A percentile compares a stretch with the other conserved stretches of the same genome.
Evolutionary conservation across 1,140 invertebrate genomes (phyloP).

Genomic region (Antheraea pernyi): DNA sequence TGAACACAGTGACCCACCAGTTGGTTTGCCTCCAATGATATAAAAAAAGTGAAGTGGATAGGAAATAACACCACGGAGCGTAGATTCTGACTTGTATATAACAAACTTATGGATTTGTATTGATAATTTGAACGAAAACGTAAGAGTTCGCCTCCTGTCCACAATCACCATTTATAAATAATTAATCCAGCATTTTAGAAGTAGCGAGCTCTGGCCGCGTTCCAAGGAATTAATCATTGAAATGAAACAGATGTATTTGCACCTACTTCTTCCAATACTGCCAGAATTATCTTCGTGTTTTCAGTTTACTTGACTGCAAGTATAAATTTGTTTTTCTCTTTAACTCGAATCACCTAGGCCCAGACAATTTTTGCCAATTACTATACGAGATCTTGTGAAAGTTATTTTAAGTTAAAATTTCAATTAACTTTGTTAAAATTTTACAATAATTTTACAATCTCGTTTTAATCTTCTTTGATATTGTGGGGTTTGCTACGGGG

Average conservation of each 20-base stretch:
- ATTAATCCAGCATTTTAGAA: conserved; percentile 10
- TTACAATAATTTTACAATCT: too few relatives aligned
- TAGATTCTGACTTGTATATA: too few relatives aligned
- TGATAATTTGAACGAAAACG: not conserved
- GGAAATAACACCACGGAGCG: too few relatives aligned
- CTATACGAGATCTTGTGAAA: not conserved
- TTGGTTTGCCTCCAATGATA: too few relatives aligned
- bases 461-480: too few relatives aligned
- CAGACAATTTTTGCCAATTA: not conserved
- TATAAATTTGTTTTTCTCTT: not conserved
- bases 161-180: conserved; percentile 2
- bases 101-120: not conserved
- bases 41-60: too few relatives aligned
- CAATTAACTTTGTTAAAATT: too few relatives aligned
- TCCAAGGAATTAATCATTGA: conserved; percentile 1
- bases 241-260: conserved; percentile 2
- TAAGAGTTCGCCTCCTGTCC: not conserved
- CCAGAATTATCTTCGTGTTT: not conserved
- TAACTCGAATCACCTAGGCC: conserved; percentile 2
- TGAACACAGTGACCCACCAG: too few relatives aligned
- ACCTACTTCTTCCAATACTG: not conserved
- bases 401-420: too few relatives aligned
- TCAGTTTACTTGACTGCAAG: not conserved
- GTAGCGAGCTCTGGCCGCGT: conserved; percentile 7
- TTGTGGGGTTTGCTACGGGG: too few relatives aligned